phyloP scores from a whole-genome alignment of 2,797 vertebrate species.

The Helicolenus hilgendorfi region DNA sequence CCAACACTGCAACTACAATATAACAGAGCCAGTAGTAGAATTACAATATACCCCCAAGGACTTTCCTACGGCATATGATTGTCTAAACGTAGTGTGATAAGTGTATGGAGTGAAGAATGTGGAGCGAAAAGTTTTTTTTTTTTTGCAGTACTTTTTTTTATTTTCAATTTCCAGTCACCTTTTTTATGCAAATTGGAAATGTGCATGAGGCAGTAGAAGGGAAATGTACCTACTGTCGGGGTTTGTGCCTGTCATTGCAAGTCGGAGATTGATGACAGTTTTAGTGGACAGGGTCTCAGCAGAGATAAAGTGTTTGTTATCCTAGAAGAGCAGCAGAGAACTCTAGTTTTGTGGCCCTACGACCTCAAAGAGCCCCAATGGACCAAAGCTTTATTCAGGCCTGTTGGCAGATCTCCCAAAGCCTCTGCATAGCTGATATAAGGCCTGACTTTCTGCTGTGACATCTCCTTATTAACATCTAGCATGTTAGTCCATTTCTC shows the following conservation, averaged over 20 bases:
- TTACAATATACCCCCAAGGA: not conserved
- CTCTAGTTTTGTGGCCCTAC: constrained; percentile 35
- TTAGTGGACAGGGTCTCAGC: not conserved
- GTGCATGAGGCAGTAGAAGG: not conserved
- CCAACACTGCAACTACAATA: not conserved
- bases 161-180: not conserved
- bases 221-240: not conserved
- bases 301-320: constrained; percentile 24
- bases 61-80: not conserved
- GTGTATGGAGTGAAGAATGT: not conserved
- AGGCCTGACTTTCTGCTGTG: constrained; percentile 64
- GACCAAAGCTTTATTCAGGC: constrained; percentile 61
- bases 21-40: not conserved
- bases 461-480: constrained; percentile 79
- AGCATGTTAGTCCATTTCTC: constrained; percentile 55
- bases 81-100: not conserved
- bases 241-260: not conserved
- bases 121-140: not conserved
- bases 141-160: not conserved
- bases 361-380: constrained; percentile 16
- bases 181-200: not conserved
- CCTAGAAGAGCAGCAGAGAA: not conserved
- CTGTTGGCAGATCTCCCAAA: constrained; percentile 68
- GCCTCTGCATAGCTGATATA: constrained; percentile 58
- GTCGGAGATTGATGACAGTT: constrained; percentile 15